Percentiles rank a stretch among this genome's conserved stretches.
These are phyloP conservation scores for Tenualosa ilisha DNA, from an alignment of 2,797 vertebrate species.

Conservation along the genomic window DNA sequence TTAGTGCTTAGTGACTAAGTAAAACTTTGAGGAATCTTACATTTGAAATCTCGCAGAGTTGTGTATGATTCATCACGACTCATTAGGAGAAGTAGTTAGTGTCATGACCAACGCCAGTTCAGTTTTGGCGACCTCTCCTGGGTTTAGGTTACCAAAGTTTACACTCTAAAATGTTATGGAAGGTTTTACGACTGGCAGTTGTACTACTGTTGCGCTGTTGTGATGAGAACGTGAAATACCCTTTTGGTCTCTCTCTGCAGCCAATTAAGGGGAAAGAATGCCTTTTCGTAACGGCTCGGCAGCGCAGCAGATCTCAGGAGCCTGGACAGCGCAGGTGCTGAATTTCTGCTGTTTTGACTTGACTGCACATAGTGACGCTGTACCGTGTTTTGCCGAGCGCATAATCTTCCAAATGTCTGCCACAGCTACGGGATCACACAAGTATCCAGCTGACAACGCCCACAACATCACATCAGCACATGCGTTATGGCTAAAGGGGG, in stretches of 20 bases:
- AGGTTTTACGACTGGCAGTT: neutral
- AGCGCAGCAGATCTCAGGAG: constrained; percentile 31
- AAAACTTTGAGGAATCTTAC: constrained; percentile 14
- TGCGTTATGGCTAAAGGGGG: neutral
- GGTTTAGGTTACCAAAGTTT: neutral
- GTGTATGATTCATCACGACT: constrained; percentile 40
- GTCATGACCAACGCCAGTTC: constrained; percentile 37
- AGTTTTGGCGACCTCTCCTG: constrained; percentile 28
- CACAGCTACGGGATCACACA: constrained; percentile 2
- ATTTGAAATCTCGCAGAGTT: constrained; percentile 25
- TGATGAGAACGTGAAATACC: neutral
- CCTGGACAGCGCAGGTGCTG: constrained; percentile 31
- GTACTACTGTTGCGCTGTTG: neutral
- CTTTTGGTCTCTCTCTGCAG: neutral
- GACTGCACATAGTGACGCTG: neutral
- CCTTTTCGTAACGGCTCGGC: neutral
- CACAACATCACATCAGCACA: neutral
- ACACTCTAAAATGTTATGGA: neutral
- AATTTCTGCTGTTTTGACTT: neutral
- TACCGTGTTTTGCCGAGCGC: neutral
- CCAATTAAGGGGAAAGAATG: neutral
- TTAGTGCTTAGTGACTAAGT: neutral
- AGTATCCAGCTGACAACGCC: constrained; percentile 18
- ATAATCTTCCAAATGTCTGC: constrained; percentile 22
- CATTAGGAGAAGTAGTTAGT: constrained; percentile 36